Percentiles rank a stretch among this genome's conserved stretches.
Evolutionary conservation across 2,888 invertebrate species (phyloP).

Genomic region (Bugula neritina): DNA sequence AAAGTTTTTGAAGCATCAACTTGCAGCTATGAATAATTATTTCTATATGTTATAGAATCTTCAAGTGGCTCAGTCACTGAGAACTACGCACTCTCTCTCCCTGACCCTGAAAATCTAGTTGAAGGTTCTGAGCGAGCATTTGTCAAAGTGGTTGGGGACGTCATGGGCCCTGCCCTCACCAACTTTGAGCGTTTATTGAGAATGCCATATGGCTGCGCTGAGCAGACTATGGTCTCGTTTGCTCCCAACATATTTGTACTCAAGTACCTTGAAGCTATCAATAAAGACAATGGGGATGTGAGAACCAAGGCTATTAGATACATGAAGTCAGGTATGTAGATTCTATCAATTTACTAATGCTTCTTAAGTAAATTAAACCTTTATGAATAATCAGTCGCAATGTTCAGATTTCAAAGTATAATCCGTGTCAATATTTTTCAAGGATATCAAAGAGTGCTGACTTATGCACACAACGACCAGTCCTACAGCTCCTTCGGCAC

Average conservation of each 20-base stretch:
- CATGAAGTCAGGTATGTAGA: slow-evolving; percentile 58
- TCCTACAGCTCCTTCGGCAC: slow-evolving; percentile 25
- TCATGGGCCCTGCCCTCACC: slow-evolving; percentile 51
- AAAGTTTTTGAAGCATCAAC: no score
- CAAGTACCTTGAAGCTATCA: slow-evolving; percentile 59
- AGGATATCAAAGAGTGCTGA: slow-evolving; percentile 20
- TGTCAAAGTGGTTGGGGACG: slow-evolving; percentile 57
- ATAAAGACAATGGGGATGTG: slow-evolving; percentile 58
- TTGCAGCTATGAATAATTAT: no score
- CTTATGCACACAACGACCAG: slow-evolving; percentile 21
- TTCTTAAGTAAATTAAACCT: no score
- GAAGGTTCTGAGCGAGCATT: slow-evolving; percentile 62
- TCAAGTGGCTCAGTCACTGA: background rate
- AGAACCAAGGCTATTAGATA: slow-evolving; percentile 58
- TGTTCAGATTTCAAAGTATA: no score
- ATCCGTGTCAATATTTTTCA: background rate
- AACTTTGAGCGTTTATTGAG: slow-evolving; percentile 62
- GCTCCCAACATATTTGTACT: slow-evolving; percentile 69
- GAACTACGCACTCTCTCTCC: slow-evolving; percentile 39
- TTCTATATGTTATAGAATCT: no score
- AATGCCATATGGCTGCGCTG: slow-evolving; percentile 72
- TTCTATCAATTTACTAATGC: no score
- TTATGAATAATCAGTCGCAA: no score
- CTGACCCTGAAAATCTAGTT: slow-evolving; percentile 59
- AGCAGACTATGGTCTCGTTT: slow-evolving; percentile 73